A percentile compares a stretch with the other conserved stretches of the same genome.
Conservation (phyloP, 92 coral and sea anemone genomes). For the Paramuricea clavata region DNA sequence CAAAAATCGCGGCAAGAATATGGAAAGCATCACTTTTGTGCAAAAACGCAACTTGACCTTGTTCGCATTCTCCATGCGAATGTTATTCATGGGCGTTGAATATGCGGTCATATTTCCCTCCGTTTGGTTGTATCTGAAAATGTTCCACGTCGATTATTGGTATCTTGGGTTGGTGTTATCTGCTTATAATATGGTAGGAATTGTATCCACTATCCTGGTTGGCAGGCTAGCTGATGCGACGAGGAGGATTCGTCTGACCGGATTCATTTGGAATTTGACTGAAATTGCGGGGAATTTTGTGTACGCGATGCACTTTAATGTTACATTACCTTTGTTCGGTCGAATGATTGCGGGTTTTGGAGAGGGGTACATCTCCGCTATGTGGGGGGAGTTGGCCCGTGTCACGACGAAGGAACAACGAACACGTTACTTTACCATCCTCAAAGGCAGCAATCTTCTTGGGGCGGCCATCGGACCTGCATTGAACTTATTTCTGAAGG, state of each 20-base stretch:
- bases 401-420: constrained; percentile 48
- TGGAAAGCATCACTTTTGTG: constrained; percentile 2
- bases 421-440: constrained; percentile 40
- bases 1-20: neutral
- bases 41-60: constrained; percentile 22
- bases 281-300: constrained; percentile 43
- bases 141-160: constrained; percentile 49
- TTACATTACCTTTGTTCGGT: constrained; percentile 30
- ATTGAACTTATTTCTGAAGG: constrained; percentile 32
- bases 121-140: constrained; percentile 47
- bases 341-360: constrained; percentile 50
- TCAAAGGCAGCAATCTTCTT: constrained; percentile 37
- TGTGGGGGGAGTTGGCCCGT: constrained; percentile 48
- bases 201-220: constrained; percentile 27
- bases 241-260: constrained; percentile 28
- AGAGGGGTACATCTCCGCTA: constrained; percentile 47
- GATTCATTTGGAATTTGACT: constrained; percentile 38
- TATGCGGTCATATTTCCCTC: constrained; percentile 51
- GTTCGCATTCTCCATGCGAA: constrained; percentile 27
- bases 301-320: constrained; percentile 44
- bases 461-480: constrained; percentile 57
- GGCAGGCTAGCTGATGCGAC: constrained; percentile 46
- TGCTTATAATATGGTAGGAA: constrained; percentile 48
- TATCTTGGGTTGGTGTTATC: constrained; percentile 41
- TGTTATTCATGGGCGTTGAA: constrained; percentile 45